A percentile compares a stretch with the other conserved stretches of the same genome.
These are phyloP conservation scores for Gila robusta DNA, from an alignment of 2,797 vertebrate genomes.

Conservation along the genomic window DNA sequence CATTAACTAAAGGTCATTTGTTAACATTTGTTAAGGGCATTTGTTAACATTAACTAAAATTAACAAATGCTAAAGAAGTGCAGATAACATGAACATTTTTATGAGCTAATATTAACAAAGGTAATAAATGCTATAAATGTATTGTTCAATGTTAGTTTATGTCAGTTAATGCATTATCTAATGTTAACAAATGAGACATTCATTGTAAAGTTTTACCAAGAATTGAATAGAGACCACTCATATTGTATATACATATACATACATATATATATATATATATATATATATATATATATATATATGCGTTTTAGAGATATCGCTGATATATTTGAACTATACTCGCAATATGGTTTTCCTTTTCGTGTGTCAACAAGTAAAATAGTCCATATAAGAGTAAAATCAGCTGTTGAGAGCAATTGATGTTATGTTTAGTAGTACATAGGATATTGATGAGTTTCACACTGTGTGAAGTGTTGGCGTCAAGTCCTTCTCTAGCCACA, in stretches of 20 bases:
- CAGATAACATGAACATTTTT: neutral
- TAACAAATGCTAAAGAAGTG: neutral
- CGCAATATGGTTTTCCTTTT: neutral
- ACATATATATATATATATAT: too few relatives aligned
- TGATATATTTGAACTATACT: too few relatives aligned
- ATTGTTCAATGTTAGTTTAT: neutral
- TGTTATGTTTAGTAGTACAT: neutral
- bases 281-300: too few relatives aligned
- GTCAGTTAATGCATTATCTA: neutral
- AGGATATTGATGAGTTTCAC: constrained; percentile 7
- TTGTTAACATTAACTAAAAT: neutral
- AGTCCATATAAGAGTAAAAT: neutral
- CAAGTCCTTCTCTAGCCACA: neutral
- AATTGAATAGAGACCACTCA: neutral
- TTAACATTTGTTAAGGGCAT: too few relatives aligned
- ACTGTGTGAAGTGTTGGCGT: neutral
- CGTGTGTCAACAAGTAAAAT: neutral
- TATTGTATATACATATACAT: too few relatives aligned
- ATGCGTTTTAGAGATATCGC: too few relatives aligned
- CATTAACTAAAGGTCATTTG: neutral
- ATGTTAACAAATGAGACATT: neutral
- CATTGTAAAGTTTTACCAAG: neutral
- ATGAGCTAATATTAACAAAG: too few relatives aligned
- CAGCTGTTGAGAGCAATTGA: neutral
- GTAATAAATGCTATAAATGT: too few relatives aligned